Evolutionary conservation across 37 sponge, comb jelly and placozoan genomes (phyloP).

Genomic region (Spongilla lacustris): DNA sequence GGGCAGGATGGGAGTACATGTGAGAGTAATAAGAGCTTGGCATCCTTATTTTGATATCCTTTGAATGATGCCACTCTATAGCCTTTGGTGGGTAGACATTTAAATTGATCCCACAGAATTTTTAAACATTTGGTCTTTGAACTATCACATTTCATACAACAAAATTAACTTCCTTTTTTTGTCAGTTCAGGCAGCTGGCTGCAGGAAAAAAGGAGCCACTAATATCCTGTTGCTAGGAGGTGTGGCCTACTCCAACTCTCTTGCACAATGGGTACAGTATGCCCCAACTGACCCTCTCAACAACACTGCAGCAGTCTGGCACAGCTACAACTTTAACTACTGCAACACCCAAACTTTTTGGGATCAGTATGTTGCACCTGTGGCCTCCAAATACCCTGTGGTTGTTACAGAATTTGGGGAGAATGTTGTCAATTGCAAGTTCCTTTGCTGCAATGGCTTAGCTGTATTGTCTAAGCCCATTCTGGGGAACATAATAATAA

Average conservation of each 20-base stretch:
- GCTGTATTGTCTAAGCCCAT: too few relatives aligned
- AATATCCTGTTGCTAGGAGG: constrained; percentile 26
- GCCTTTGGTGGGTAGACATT: too few relatives aligned
- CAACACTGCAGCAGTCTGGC: constrained; percentile 23
- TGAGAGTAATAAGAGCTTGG: too few relatives aligned
- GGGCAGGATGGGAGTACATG: too few relatives aligned
- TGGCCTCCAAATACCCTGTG: constrained; percentile 6
- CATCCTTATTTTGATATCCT: too few relatives aligned
- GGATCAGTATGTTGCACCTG: constrained; percentile 12
- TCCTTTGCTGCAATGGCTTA: constrained; percentile 22
- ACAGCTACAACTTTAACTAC: constrained; percentile 47
- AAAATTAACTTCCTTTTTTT: too few relatives aligned
- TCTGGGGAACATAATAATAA: too few relatives aligned
- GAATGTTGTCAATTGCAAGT: constrained; percentile 17
- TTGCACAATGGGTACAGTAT: constrained; percentile 18
- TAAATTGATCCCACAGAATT: too few relatives aligned
- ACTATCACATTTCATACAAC: too few relatives aligned
- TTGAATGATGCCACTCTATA: too few relatives aligned
- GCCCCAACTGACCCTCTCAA: neutral
- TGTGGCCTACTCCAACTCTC: constrained; percentile 24
- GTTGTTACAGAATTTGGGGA: constrained; percentile 38
- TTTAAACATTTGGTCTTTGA: too few relatives aligned
- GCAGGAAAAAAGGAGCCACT: constrained; percentile 20
- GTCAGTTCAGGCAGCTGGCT: neutral
- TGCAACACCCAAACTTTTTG: constrained; percentile 19